Conservation (phyloP, 92 coral and sea anemone genomes). For the Paramuricea clavata region DNA sequence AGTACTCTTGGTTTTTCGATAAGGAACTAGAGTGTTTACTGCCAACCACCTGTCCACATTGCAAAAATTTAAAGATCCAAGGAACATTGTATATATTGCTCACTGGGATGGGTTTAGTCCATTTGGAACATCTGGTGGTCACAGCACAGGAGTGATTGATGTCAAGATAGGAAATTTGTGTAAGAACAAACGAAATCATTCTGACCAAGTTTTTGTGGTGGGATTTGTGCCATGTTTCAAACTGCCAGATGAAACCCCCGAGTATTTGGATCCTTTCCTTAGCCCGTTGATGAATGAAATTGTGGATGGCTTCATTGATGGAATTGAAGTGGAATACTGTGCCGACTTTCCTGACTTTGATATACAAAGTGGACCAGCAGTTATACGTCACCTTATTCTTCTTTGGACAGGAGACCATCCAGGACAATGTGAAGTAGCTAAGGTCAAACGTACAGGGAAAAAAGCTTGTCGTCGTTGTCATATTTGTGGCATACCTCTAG, state of each 20-base stretch:
- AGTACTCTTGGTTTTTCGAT: conserved; percentile 76
- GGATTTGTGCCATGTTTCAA: conserved; percentile 73
- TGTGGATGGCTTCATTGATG: conserved; percentile 75
- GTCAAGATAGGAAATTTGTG: not conserved
- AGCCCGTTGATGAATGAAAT: conserved; percentile 66
- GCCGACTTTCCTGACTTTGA: conserved; percentile 67
- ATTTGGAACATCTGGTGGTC: conserved; percentile 73
- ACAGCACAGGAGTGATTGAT: conserved; percentile 72
- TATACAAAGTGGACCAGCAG: conserved; percentile 56
- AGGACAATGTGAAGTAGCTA: conserved; percentile 71
- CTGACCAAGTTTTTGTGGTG: conserved; percentile 76
- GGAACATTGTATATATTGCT: conserved; percentile 73
- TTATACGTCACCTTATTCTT: conserved; percentile 67
- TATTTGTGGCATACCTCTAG: conserved; percentile 62
- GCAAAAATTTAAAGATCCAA: conserved; percentile 65
- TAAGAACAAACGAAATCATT: conserved; percentile 59
- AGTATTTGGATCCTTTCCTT: conserved; percentile 72
- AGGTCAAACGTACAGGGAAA: conserved; percentile 70
- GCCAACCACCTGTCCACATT: conserved; percentile 69
- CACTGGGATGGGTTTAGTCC: conserved; percentile 82
- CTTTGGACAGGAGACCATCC: conserved; percentile 80
- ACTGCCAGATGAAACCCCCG: conserved; percentile 76
- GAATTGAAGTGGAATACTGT: conserved; percentile 70
- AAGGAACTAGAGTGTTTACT: conserved; percentile 48
- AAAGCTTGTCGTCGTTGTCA: conserved; percentile 71